Percentiles rank a stretch among this genome's conserved stretches.
Conservation (phyloP, 2,113 vertebrate species). For the Ictidomys tridecemlineatus region DNA sequence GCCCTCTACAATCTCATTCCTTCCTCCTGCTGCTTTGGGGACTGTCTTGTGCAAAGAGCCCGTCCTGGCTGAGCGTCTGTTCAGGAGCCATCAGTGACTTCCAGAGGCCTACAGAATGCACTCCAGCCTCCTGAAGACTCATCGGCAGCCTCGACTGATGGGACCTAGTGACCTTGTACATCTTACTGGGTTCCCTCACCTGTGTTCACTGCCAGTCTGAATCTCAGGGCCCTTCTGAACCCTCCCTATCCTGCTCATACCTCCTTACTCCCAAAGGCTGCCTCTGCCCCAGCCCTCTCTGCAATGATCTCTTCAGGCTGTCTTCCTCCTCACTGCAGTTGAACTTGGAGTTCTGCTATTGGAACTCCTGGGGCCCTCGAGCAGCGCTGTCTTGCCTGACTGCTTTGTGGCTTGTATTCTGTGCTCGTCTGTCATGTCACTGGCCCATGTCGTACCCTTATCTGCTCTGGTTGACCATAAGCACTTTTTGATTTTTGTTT, state of each 20-base stretch:
- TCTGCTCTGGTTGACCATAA: neutral
- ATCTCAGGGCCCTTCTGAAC: neutral
- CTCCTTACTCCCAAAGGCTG: too few relatives aligned
- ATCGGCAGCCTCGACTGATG: neutral
- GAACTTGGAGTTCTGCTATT: neutral
- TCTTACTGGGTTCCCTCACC: neutral
- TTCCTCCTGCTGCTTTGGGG: neutral
- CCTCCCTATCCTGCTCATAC: neutral
- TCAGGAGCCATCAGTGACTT: neutral
- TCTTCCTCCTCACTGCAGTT: neutral
- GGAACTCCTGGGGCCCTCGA: neutral
- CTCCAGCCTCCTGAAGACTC: neutral
- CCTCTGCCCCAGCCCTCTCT: neutral
- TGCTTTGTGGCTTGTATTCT: neutral
- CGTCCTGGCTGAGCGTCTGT: neutral
- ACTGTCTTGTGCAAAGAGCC: neutral
- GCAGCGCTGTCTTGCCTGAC: neutral
- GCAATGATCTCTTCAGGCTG: neutral
- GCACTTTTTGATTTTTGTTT: neutral
- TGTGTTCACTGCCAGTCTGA: neutral
- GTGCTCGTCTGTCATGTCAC: neutral
- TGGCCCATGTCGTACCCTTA: too few relatives aligned
- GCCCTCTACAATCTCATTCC: neutral
- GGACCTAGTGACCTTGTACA: neutral
- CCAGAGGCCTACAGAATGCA: neutral